Conservation (phyloP, 2,113 vertebrate species). For the Xenus cinereus region DNA sequence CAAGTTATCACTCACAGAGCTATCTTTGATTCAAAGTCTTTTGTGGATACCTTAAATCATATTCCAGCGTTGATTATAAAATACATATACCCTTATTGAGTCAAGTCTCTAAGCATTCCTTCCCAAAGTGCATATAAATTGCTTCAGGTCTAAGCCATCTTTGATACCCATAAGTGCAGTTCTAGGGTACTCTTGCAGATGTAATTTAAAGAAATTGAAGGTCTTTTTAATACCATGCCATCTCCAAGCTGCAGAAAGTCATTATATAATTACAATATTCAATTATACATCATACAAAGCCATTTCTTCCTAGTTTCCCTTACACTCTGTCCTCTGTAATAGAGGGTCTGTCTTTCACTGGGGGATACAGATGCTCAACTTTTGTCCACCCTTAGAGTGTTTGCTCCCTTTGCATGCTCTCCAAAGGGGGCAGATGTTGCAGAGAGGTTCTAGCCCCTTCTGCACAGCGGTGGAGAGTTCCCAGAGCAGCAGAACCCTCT, state of each 20-base stretch:
- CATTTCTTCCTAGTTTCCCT: neutral
- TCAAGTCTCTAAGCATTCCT: neutral
- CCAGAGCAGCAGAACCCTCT: neutral
- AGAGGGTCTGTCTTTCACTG: neutral
- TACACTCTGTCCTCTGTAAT: neutral
- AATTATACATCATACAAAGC: neutral
- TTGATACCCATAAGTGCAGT: neutral
- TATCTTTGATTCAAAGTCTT: neutral
- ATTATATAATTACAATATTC: neutral
- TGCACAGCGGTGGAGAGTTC: neutral
- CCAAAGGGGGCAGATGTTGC: neutral
- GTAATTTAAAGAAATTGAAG: neutral
- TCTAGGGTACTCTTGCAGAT: neutral
- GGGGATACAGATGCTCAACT: neutral
- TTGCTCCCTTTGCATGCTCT: neutral
- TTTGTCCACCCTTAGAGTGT: neutral
- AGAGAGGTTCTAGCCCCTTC: neutral
- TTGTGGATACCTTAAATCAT: neutral
- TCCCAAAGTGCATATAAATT: neutral
- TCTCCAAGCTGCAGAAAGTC: neutral
- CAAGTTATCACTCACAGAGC: neutral
- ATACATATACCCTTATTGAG: neutral
- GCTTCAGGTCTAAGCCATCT: neutral
- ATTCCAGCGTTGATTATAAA: neutral
- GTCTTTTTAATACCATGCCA: neutral